These are phyloP conservation scores for Rhodophaea formosa DNA, from an alignment of 2,888 invertebrate genomes.

Conservation along the genomic window DNA sequence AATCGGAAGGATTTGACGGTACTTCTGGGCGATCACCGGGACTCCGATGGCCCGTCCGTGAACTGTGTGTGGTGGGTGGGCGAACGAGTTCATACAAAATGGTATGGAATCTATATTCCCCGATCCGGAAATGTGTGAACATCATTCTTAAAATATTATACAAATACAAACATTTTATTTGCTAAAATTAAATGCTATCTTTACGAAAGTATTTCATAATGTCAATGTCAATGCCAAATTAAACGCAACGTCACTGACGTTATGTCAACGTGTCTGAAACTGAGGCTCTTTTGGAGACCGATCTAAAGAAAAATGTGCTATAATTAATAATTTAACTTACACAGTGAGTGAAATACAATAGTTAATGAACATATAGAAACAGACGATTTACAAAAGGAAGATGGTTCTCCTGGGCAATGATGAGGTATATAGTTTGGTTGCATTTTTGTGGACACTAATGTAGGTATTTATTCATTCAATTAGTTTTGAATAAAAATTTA, in stretches of 20 bases:
- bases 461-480: background rate
- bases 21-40: too few species aligned
- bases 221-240: slow-evolving; percentile 6
- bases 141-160: too few species aligned
- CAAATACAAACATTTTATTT: too few species aligned
- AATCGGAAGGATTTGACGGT: too few species aligned
- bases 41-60: too few species aligned
- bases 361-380: background rate
- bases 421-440: slow-evolving; percentile 65
- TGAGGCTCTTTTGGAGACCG: background rate
- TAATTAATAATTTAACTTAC: background rate
- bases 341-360: background rate
- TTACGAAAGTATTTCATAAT: too few species aligned
- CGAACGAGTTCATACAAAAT: too few species aligned
- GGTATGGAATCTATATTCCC: too few species aligned
- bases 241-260: slow-evolving; percentile 8
- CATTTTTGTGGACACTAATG: slow-evolving; percentile 16
- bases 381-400: slow-evolving; percentile 32
- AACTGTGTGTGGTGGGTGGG: too few species aligned
- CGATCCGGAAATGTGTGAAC: too few species aligned
- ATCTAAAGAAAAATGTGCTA: background rate
- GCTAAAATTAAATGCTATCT: too few species aligned
- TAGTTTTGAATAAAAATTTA: slow-evolving; percentile 21
- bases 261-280: slow-evolving; percentile 11
- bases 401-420: slow-evolving; percentile 87